A percentile compares a stretch with the other conserved stretches of the same genome.
Conservation (phyloP, 1,140 invertebrate species). For the Drosophila virilis region DNA sequence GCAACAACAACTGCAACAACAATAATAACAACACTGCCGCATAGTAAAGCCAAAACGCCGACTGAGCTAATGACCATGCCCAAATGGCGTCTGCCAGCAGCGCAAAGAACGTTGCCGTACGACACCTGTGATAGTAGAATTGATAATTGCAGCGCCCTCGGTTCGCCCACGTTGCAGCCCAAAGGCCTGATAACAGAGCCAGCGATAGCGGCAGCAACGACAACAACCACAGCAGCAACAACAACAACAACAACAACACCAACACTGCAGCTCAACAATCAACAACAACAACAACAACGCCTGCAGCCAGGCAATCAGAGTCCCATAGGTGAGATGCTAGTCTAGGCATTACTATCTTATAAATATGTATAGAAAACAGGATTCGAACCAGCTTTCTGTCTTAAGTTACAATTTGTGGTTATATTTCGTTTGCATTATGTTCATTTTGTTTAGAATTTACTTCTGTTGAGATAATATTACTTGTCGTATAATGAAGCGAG, state of each 20-base stretch:
- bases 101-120: conserved; percentile 41
- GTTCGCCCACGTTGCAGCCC: conserved; percentile 59
- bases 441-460: no score
- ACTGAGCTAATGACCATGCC: conserved; percentile 41
- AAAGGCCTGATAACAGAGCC: conserved; percentile 37
- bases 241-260: conserved; percentile 28
- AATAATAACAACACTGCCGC: conserved; percentile 53
- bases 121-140: conserved; percentile 68
- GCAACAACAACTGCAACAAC: conserved; percentile 34
- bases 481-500: no score
- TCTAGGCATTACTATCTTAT: not conserved
- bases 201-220: conserved; percentile 10
- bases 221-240: conserved; percentile 12
- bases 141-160: conserved; percentile 46
- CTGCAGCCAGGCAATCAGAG: conserved; percentile 81
- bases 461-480: no score
- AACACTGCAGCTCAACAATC: conserved; percentile 52
- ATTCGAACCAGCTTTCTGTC: no score
- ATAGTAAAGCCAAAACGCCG: conserved; percentile 39
- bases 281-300: conserved; percentile 57
- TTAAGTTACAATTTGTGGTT: not conserved
- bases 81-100: conserved; percentile 53
- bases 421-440: no score
- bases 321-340: conserved; percentile 70
- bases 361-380: no score